Percentiles rank a stretch among this genome's conserved stretches.
Conservation (phyloP, 2,113 vertebrate species). For the Rhodinocichla rosea region DNA sequence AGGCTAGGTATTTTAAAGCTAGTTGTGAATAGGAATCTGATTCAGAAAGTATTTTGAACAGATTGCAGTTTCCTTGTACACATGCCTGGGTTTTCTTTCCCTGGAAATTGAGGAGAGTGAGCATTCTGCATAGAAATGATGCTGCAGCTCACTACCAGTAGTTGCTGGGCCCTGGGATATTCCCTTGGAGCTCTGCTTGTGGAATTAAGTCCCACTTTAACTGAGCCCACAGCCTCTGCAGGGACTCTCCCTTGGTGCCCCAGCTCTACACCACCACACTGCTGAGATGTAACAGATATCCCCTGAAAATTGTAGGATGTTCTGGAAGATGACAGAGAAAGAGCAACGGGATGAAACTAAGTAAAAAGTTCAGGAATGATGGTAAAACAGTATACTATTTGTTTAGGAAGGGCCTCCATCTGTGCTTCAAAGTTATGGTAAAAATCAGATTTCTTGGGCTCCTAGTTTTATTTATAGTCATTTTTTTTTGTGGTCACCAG, state of each 20-base stretch:
- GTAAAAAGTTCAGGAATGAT: neutral
- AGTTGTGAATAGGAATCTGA: neutral
- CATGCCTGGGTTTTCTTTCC: neutral
- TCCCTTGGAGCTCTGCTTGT: neutral
- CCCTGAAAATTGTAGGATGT: accelerated
- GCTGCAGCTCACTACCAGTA: neutral
- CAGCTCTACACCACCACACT: neutral
- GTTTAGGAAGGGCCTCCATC: neutral
- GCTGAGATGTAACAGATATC: neutral
- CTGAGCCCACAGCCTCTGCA: neutral
- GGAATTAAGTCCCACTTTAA: neutral
- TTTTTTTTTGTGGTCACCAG: neutral
- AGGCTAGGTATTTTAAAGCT: neutral
- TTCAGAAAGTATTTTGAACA: neutral
- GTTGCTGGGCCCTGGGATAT: neutral
- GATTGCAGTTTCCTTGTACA: neutral
- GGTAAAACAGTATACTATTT: neutral
- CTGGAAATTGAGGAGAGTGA: accelerated
- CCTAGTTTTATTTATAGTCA: neutral
- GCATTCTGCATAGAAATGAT: neutral
- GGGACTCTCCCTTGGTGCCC: too few relatives aligned
- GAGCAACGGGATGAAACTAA: neutral
- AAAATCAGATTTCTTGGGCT: neutral
- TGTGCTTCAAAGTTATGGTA: neutral
- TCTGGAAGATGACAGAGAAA: neutral